phyloP scores from a whole-genome alignment of 2,797 vertebrate genomes.

The Prionace glauca region DNA sequence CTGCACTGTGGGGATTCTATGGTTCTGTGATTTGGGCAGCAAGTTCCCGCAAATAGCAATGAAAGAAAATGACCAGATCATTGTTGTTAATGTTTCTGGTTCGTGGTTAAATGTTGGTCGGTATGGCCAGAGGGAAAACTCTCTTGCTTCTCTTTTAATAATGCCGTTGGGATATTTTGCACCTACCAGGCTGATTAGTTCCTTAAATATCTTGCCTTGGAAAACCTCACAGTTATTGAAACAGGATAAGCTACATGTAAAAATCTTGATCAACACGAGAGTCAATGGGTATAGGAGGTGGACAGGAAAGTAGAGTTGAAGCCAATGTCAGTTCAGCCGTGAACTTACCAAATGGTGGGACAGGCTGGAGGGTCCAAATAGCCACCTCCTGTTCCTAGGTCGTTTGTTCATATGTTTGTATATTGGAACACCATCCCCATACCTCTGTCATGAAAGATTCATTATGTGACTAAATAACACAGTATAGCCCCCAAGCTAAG shows the following conservation, averaged over 20 bases:
- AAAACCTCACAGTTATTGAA: not conserved
- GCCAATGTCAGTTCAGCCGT: too few species aligned
- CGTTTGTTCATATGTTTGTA: too few species aligned
- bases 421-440: not conserved
- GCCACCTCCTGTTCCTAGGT: too few species aligned
- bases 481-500: not conserved
- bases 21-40: not conserved
- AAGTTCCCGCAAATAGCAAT: not conserved
- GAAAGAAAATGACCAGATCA: not conserved
- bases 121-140: not conserved
- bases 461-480: not conserved
- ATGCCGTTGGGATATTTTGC: not conserved
- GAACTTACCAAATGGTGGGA: too few species aligned
- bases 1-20: too few species aligned
- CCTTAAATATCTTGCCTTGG: not conserved
- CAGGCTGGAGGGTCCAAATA: too few species aligned
- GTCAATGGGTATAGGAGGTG: too few species aligned
- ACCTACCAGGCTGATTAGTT: not conserved
- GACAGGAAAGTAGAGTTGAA: too few species aligned
- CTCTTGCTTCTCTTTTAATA: not conserved
- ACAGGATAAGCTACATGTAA: not conserved
- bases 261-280: too few species aligned
- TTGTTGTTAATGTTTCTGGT: not conserved
- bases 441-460: not conserved
- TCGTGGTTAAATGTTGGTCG: not conserved